Evolutionary conservation across 1,140 invertebrate genomes (phyloP).

Genomic region (Monomorium pharaonis): DNA sequence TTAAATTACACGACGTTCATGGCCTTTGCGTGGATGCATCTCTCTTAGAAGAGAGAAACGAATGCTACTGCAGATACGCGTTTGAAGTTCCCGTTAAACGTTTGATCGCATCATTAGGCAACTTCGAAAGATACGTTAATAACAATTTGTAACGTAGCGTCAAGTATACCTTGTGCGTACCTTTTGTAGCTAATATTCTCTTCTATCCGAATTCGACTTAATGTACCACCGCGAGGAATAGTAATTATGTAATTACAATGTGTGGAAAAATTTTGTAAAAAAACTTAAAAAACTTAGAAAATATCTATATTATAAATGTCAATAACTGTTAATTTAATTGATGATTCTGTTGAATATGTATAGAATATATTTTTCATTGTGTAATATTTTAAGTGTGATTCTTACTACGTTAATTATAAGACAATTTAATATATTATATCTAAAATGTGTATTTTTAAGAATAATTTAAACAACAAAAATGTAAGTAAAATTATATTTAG

Average conservation of each 20-base stretch:
- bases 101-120: slow-evolving; percentile 40
- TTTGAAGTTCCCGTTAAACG: slow-evolving; percentile 29
- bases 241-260: neutral
- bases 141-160: slow-evolving; percentile 22
- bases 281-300: neutral
- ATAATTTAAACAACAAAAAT: neutral
- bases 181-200: neutral
- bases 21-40: neutral
- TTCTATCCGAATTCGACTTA: neutral
- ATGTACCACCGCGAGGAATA: neutral
- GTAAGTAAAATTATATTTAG: neutral
- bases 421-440: neutral
- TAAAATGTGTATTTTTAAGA: neutral
- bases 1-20: slow-evolving; percentile 45
- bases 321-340: neutral
- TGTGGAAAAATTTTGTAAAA: neutral
- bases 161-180: neutral
- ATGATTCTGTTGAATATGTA: neutral
- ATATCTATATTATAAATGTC: neutral
- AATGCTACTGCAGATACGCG: slow-evolving; percentile 24
- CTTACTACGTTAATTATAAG: neutral
- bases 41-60: neutral
- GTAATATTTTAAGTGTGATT: neutral
- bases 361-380: neutral
- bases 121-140: slow-evolving; percentile 39